A percentile compares a stretch with the other conserved stretches of the same genome.
Evolutionary conservation across 2,797 vertebrate species (phyloP).

Genomic region (Margarornis squamiger): DNA sequence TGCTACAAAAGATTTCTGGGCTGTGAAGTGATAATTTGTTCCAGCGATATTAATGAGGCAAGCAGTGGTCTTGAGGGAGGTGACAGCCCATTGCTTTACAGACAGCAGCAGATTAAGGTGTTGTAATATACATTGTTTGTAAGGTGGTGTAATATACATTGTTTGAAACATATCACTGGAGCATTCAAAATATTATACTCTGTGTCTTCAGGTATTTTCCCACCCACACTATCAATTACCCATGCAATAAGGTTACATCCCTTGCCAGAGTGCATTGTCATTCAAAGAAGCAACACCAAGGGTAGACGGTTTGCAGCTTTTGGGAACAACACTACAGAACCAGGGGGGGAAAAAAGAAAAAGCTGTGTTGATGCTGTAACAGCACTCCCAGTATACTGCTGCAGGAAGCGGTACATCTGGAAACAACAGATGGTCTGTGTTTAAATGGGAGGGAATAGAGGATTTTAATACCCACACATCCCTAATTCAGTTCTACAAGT

Average conservation of each 20-base stretch:
- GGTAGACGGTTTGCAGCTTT: background rate
- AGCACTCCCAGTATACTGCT: constrained; percentile 44
- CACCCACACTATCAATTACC: background rate
- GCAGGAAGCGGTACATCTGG: constrained; percentile 76
- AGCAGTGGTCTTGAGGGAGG: constrained; percentile 78
- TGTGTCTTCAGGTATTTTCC: constrained; percentile 16
- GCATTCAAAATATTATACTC: constrained; percentile 18
- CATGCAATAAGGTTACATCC: background rate
- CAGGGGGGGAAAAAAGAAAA: background rate
- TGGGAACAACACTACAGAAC: constrained; percentile 26
- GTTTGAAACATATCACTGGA: constrained; percentile 37
- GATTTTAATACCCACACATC: constrained; percentile 77
- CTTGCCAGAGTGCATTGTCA: background rate
- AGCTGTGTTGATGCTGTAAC: constrained; percentile 37
- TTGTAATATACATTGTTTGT: constrained; percentile 27
- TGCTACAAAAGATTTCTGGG: constrained; percentile 79
- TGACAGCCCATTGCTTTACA: constrained; percentile 73
- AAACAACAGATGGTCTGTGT: constrained; percentile 78
- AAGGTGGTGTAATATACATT: constrained; percentile 49
- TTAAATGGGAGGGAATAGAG: constrained; percentile 71
- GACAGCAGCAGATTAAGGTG: constrained; percentile 71
- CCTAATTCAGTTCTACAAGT: constrained; percentile 75
- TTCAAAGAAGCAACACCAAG: background rate
- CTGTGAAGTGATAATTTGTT: constrained; percentile 85
- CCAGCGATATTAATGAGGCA: constrained; percentile 82